Conservation (phyloP, 2,888 invertebrate genomes). For the Lepetodrilus schrolli region DNA sequence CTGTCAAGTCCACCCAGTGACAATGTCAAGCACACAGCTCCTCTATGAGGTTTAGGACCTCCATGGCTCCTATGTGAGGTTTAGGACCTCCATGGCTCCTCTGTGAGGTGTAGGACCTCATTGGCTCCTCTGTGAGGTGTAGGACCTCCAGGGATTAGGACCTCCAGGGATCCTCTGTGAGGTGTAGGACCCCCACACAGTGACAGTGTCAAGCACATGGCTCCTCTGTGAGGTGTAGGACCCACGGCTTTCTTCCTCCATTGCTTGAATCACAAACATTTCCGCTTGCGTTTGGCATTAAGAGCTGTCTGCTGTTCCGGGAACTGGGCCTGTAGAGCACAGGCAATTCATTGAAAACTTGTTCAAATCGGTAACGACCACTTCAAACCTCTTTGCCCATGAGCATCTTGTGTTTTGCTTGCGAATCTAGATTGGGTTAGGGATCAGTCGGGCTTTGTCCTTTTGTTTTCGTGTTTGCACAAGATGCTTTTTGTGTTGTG, state of each 20-base stretch:
- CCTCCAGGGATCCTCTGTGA: too few relatives aligned
- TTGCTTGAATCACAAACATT: constrained; percentile 7
- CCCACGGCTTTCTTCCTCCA: constrained; percentile 12
- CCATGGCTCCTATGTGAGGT: too few relatives aligned
- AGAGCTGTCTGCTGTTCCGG: background rate
- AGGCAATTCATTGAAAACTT: constrained; percentile 22
- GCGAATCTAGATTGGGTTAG: constrained; percentile 30
- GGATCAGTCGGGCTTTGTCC: constrained; percentile 28
- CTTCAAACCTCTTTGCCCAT: background rate
- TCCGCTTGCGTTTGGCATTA: constrained; percentile 22
- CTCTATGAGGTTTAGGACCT: too few relatives aligned
- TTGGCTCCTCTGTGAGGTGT: too few relatives aligned
- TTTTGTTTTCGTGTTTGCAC: constrained; percentile 25
- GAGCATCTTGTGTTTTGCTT: constrained; percentile 8
- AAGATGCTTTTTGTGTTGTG: constrained; percentile 1
- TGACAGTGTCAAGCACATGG: background rate
- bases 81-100: too few relatives aligned
- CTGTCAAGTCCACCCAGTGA: background rate
- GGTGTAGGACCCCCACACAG: too few relatives aligned
- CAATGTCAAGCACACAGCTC: background rate
- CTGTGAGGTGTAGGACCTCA: too few relatives aligned
- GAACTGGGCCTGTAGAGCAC: background rate
- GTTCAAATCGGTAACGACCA: constrained; percentile 3
- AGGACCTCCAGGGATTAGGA: too few relatives aligned
- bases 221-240: constrained; percentile 18